Base-by-base conservation (phyloP, 2,888 invertebrate genomes). In the Merodon equestris region DNA sequence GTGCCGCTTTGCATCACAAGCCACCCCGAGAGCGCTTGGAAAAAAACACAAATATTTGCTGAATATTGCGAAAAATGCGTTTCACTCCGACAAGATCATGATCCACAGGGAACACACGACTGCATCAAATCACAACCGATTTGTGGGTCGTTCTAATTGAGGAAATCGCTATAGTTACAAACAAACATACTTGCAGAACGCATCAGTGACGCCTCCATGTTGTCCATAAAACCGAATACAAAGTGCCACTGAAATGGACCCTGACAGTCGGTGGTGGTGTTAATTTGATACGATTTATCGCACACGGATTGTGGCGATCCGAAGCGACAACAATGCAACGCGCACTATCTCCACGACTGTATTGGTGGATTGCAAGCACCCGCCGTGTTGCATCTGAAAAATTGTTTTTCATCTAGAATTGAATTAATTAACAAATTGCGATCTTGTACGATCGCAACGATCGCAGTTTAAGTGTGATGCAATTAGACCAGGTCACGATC, bases 401-500 rank as follows among this genome's bases (percentile, higher is more conserved):
- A 61, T 17, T 54, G 13, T 40, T 45, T 51, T 45, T 4, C 66
- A 58, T 47, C 48, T 18, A 51, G 36, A 50, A 60, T 66, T 48
- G 57, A 72, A 67, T 77, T 63, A 73, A 72, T 77, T 67, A 67
- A 63, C 67, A 73, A 77, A 77, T 73, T 72, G 61, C 34, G 67
- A 67, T 67, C 72, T 47, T 67, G 73, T 67, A 45, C 47, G 72
- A 72, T 73, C 53, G 42, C n/a, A 40, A 45, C 47, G 72, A 72
- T 73, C 53, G 42, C n/a, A 40, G 0, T 27, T 38, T n/a, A 60
- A 36, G 51, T 50, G 57, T 27, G 7, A 63, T 38, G 67, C 77
- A 73, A 77, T 77, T 68, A 77, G 67, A 77, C 58, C 38, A 48
- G 77, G 73, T 77, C 73, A 73, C 73, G 77, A 77, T 77, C 67